These are phyloP conservation scores for Florisuga fusca DNA, from an alignment of 2,797 vertebrate species.

Conservation along the genomic window DNA sequence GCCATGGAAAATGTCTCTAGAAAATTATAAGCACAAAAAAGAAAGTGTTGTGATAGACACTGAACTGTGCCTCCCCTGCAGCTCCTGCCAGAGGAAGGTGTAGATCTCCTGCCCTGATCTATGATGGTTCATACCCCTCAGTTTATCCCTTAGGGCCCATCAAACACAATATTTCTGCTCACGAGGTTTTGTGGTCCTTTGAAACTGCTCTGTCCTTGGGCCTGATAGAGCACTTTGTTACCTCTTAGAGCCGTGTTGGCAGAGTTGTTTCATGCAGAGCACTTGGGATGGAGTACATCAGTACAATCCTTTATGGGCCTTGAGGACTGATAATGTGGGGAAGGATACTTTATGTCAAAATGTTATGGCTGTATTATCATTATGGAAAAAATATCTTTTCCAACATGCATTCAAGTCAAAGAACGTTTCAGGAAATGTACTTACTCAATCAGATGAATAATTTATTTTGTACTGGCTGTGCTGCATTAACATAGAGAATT, in stretches of 20 bases:
- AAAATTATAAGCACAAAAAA: neutral
- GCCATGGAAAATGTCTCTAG: neutral
- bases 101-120: neutral
- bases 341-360: conserved; percentile 7
- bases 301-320: neutral
- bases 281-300: neutral
- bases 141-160: neutral
- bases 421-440: neutral
- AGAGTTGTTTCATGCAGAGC: neutral
- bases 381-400: neutral
- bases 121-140: neutral
- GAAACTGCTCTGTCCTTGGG: neutral
- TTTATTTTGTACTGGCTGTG: neutral
- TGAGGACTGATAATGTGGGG: neutral
- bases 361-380: neutral
- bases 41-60: neutral
- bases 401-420: neutral
- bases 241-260: neutral
- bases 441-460: conserved; percentile 36
- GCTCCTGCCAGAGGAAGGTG: neutral
- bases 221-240: neutral
- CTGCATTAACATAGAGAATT: neutral
- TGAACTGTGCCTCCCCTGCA: neutral
- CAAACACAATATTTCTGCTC: neutral
- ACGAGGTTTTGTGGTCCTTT: neutral